Evolutionary conservation across 2,888 invertebrate genomes (phyloP).

Genomic region (Yponomeuta evonymella): DNA sequence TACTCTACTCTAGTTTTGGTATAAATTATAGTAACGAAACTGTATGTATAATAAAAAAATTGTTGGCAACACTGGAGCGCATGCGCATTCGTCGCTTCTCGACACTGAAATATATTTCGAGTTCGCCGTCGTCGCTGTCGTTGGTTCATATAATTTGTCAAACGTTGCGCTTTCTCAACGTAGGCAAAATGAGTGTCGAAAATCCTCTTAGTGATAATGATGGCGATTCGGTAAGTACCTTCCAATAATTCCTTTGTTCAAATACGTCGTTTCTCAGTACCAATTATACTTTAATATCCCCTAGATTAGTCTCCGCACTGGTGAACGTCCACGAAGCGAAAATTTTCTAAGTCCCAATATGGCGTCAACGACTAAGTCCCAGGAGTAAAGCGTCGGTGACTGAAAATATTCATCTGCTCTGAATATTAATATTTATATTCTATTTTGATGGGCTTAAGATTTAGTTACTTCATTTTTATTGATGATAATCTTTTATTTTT

Average conservation of each 20-base stretch:
- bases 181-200: constrained; percentile 81
- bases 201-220: constrained; percentile 76
- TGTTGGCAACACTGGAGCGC: constrained; percentile 43
- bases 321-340: constrained; percentile 69
- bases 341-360: constrained; percentile 88
- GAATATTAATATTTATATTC: constrained; percentile 5
- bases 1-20: no score
- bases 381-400: constrained; percentile 61
- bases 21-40: no score
- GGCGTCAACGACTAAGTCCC: constrained; percentile 88
- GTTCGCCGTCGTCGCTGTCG: not conserved
- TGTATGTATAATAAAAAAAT: no score
- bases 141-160: not conserved
- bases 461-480: not conserved
- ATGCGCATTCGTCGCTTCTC: constrained; percentile 77
- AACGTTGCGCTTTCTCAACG: constrained; percentile 45
- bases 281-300: constrained; percentile 27
- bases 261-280: constrained; percentile 25
- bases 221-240: constrained; percentile 76
- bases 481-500: not conserved
- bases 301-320: constrained; percentile 45
- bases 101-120: constrained; percentile 67
- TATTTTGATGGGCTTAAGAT: not conserved
- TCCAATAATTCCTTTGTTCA: constrained; percentile 34
- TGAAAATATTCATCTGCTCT: constrained; percentile 17